Evolutionary conservation across 1,140 invertebrate genomes (phyloP).

Genomic region (Anadara kagoshimensis): DNA sequence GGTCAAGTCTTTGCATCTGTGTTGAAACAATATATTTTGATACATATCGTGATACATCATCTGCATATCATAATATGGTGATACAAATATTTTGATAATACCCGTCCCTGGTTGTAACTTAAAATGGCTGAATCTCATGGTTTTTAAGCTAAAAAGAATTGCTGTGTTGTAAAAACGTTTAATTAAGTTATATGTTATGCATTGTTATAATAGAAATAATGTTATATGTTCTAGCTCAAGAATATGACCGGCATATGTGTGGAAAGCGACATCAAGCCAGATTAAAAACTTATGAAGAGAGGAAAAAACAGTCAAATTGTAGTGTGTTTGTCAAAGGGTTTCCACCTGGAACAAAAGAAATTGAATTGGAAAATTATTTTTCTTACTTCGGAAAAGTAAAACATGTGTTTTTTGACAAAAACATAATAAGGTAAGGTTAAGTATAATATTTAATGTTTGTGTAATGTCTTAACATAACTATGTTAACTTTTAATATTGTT

Average conservation of each 20-base stretch:
- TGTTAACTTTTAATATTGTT: neutral
- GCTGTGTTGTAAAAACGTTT: too few species aligned
- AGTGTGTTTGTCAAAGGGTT: conserved; percentile 52
- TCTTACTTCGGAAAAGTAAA: conserved; percentile 41
- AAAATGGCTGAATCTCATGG: too few species aligned
- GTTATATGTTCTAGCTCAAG: conserved; percentile 23
- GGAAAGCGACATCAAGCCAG: conserved; percentile 42
- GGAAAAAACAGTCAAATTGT: conserved; percentile 31
- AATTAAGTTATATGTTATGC: too few species aligned
- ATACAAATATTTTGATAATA: too few species aligned
- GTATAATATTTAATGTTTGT: neutral
- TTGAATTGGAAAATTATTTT: conserved; percentile 45
- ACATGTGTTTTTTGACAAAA: conserved; percentile 42
- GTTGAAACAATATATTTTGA: too few species aligned
- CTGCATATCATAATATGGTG: too few species aligned
- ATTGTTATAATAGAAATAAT: too few species aligned
- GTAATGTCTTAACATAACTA: neutral
- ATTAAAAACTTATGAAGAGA: conserved; percentile 17
- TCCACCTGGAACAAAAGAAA: conserved; percentile 32
- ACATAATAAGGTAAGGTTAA: conserved; percentile 19
- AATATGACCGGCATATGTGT: conserved; percentile 44
- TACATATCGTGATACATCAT: too few species aligned
- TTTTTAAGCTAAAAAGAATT: too few species aligned
- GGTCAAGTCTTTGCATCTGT: too few species aligned
- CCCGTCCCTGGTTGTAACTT: too few species aligned